Percentiles rank a stretch among this genome's conserved stretches.
Evolutionary conservation across 2,797 vertebrate genomes (phyloP).

Genomic region (Stomatorhinus walkeri): DNA sequence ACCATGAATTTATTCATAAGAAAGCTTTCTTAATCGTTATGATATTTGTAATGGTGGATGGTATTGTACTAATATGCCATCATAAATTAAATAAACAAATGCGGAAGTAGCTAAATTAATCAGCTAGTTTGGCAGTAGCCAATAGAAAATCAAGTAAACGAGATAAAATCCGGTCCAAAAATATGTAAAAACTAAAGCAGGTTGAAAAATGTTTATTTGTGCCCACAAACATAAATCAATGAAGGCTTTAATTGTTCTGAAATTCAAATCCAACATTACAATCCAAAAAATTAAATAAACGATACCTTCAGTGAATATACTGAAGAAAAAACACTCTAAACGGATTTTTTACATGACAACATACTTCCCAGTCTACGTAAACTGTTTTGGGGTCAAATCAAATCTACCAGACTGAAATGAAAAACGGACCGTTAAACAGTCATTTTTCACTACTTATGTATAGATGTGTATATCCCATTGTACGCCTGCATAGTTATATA

Average conservation of each 20-base stretch:
- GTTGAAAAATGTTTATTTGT: neutral
- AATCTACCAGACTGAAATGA: neutral
- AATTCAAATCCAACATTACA: neutral
- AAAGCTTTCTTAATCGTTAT: neutral
- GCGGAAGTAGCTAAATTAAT: conserved; percentile 70
- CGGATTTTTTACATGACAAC: neutral
- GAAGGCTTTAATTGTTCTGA: neutral
- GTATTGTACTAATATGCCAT: conserved; percentile 70
- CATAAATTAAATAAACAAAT: conserved; percentile 66
- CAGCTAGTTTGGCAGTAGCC: conserved; percentile 80
- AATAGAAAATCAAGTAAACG: conserved; percentile 73
- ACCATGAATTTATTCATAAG: neutral
- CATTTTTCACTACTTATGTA: neutral
- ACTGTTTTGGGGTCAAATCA: neutral
- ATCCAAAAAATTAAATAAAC: neutral
- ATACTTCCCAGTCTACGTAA: neutral
- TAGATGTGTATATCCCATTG: neutral
- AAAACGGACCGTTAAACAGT: neutral
- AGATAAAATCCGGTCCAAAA: neutral
- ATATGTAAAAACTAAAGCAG: neutral
- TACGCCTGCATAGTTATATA: neutral
- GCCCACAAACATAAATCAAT: neutral
- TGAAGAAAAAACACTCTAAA: neutral
- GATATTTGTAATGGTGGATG: conserved; percentile 75
- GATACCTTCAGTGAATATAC: neutral